Base-by-base conservation (phyloP, 2,113 vertebrate genomes). In the Chloropsis cyanopogon region DNA sequence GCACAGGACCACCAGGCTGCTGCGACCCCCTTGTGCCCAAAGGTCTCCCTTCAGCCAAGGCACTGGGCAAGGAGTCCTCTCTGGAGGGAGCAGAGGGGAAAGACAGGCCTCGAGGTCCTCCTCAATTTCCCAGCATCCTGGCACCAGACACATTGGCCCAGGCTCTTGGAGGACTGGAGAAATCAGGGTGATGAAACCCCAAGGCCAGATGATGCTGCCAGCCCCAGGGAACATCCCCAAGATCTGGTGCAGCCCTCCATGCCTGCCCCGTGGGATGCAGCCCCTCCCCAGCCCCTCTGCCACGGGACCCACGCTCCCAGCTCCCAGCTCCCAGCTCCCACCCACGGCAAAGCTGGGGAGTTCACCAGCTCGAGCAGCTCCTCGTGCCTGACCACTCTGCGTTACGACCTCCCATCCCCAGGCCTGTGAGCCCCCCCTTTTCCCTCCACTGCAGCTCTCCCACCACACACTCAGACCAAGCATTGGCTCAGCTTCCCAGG, bases 71-170 rank as follows among this genome's bases (percentile, higher is more conserved):
- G 21, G 37, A 21, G 1, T 23, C 37, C 42, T 75, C 47, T 72
- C 68, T 81, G 39, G 24, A 59, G 53, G 13, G n/a, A 44, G 25
- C 49, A 60, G 44, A 18, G 19, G 15, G 18, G 23, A 56, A 26
- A n/a, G 10, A 31, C 3, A 29, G 44, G 18, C 25, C 59, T 35
- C 0, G 0, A 24, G 19, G 9, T 50, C 35, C 8, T 66, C 35
- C 1, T 12, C 8, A 29, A 33, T 44, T 72, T 11, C 44, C 21
- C 57, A 39, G 57, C 12, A 49, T 52, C 19, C 66, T 8, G 26
- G 23, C 41, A 29, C 5, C 14, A 8, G n/a, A 15, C 46, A 22
- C 3, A 7, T 5, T 11, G 4, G 46, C 23, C 23, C 65, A 64
- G 35, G 11, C 12, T 54, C 50, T 59, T 79, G 39, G 29, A 56